These are phyloP conservation scores for Diloba caeruleocephala DNA, from an alignment of 2,888 invertebrate species.

Conservation along the genomic window DNA sequence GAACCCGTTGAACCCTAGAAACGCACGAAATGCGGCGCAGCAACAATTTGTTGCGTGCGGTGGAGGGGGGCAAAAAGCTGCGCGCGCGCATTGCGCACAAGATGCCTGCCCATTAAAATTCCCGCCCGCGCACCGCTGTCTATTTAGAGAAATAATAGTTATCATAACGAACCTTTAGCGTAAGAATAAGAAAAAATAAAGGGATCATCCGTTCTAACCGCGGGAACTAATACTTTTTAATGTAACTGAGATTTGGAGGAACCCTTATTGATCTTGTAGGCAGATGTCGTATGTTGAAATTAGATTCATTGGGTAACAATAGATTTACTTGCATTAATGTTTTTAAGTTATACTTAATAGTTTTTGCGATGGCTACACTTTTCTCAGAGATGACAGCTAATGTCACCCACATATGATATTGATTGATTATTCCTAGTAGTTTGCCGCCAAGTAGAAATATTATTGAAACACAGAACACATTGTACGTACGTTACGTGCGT, in stretches of 20 bases:
- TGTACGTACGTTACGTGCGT: too few relatives aligned
- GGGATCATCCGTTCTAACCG: not conserved
- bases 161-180: slow-evolving; percentile 66
- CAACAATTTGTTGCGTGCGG: slow-evolving; percentile 65
- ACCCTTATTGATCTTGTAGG: too few relatives aligned
- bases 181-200: slow-evolving; percentile 29
- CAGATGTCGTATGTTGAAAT: too few relatives aligned
- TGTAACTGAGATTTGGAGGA: slow-evolving; percentile 15
- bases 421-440: too few relatives aligned
- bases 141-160: slow-evolving; percentile 82
- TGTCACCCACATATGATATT: too few relatives aligned
- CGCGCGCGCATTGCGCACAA: slow-evolving; percentile 68
- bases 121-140: slow-evolving; percentile 78
- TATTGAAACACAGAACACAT: too few relatives aligned
- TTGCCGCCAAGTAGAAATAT: too few relatives aligned
- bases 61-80: slow-evolving; percentile 66
- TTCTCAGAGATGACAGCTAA: too few relatives aligned
- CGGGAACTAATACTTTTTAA: slow-evolving; percentile 6
- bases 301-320: too few relatives aligned
- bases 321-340: too few relatives aligned
- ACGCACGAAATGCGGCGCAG: slow-evolving; percentile 66
- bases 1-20: slow-evolving; percentile 61
- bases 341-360: too few relatives aligned
- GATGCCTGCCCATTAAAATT: slow-evolving; percentile 81
- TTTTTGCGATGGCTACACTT: too few relatives aligned